Evolutionary conservation across 1,140 invertebrate species (phyloP).

Genomic region (Drosophila pallidifrons): DNA sequence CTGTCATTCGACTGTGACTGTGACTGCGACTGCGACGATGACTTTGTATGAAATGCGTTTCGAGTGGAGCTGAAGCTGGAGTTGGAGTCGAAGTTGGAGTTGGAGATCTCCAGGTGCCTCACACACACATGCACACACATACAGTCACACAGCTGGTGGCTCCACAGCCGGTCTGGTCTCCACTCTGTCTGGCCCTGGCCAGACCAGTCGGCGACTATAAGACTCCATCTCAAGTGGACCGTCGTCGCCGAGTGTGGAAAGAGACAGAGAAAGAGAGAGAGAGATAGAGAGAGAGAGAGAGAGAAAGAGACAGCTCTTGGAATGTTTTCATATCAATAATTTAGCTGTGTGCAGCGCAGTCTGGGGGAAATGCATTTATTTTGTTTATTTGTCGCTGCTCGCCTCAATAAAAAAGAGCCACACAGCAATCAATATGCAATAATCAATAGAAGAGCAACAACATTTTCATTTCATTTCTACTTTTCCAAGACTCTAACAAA

Average conservation of each 20-base stretch:
- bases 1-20: slow-evolving; percentile 65
- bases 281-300: neutral
- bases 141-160: slow-evolving; percentile 65
- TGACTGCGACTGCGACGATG: slow-evolving; percentile 51
- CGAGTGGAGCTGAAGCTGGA: slow-evolving; percentile 37
- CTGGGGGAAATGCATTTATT: slow-evolving; percentile 72
- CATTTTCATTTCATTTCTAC: slow-evolving; percentile 70
- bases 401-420: slow-evolving; percentile 76
- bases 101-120: slow-evolving; percentile 28
- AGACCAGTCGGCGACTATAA: slow-evolving; percentile 72
- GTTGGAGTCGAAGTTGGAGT: slow-evolving; percentile 12
- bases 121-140: slow-evolving; percentile 14
- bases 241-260: too few relatives aligned
- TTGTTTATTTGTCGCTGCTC: slow-evolving; percentile 72
- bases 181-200: slow-evolving; percentile 71
- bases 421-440: slow-evolving; percentile 81
- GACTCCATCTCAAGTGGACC: slow-evolving; percentile 18
- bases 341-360: slow-evolving; percentile 35
- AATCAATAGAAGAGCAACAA: slow-evolving; percentile 81
- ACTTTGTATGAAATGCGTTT: slow-evolving; percentile 77
- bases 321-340: slow-evolving; percentile 68
- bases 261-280: too few relatives aligned
- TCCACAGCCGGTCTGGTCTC: slow-evolving; percentile 59
- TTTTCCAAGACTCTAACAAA: slow-evolving; percentile 65
- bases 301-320: slow-evolving; percentile 34